Base-by-base conservation (phyloP, 1,140 invertebrate species). In the Melitaea cinxia region DNA sequence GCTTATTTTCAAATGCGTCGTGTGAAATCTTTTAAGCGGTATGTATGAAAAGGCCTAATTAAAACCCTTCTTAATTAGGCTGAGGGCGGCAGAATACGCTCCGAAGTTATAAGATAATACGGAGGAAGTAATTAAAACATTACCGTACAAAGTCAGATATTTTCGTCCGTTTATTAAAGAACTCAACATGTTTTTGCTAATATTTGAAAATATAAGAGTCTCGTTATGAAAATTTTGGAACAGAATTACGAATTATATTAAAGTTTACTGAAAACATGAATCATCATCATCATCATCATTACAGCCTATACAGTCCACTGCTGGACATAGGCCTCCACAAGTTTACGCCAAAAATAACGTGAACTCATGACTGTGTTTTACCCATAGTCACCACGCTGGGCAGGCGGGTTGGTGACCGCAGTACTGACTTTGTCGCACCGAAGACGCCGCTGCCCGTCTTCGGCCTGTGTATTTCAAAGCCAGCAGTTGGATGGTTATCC, bases 51-150 rank as follows among this genome's bases (percentile, higher is more conserved):
- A 69, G 68, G 80, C 75, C 83, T 89, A 86, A 89, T 83, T 83
- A 86, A 82, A 89, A 79, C 72, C 73, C 78, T 75, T 77, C 74
- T 81, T 89, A 85, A 89, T 87, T 85, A 87, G 78, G 67, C 74
- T 70, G 62, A 59, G 72, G 75, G 74, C 72, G 75, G 75, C 68
- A 82, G 73, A 82, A 76, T 73, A 65, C 66, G 70, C 75, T 75
- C 55, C 50, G 71, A 82, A 86, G 72, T 83, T 82, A 76, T 84
- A 85, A 85, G 83, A 88, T 77, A 85, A 77, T 84, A 83, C 81
- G 78, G 77, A 75, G 79, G 84, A 81, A 82, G 83, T 87, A 82
- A 87, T 89, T 87, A 87, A 85, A 87, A 87, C 82, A 88, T 88
- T 81, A 82, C 74, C 77, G 78, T 81, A 80, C 80, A 78, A 82